Evolutionary conservation across 2,797 vertebrate genomes (phyloP), one percentile per base, ranked within the genome.

Genomic region (Emydoidea blandingii): DNA sequence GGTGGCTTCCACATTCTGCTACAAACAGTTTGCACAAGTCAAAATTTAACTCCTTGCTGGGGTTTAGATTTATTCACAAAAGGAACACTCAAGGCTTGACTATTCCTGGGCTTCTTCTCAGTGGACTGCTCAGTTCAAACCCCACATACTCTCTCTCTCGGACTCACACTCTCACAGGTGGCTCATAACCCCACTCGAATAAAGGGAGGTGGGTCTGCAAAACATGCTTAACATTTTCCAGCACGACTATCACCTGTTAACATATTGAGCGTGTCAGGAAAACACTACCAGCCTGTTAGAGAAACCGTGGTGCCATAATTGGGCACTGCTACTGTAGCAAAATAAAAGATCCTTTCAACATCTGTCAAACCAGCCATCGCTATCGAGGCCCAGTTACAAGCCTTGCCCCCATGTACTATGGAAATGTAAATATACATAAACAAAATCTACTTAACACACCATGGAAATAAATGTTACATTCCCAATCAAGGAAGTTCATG

Each of bases 191-290:
- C n/a, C n/a, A n/a, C n/a, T n/a, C n/a, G n/a, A n/a, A n/a, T n/a
- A n/a, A n/a, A n/a, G n/a, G n/a, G n/a, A n/a, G n/a, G n/a, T n/a
- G n/a, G n/a, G n/a, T 81, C 93, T 50, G 74, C 31, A 85, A 95
- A 91, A 89, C 1, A 80, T 18, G 49, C 65, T 76, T 83, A 5
- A 59, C 4, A 74, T 74, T 95, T 93, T 95, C 72, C 88, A 95
- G 84, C 49, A 96, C 56, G 57, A 89, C 85, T 68, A 62, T 21
- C 23, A 95, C 50, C 49, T 85, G 47, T 18, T 81, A 88, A 31
- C 52, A 57, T 34, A 85, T 34, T 44, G 41, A 84, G 76, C 31
- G 25, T 34, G 88, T 62, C 82, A 82, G 83, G 81, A 92, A 88
- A 89, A 96, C 57, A 49, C 86, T 94, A 37, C 65, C 44, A 50